Evolutionary conservation across 2,113 vertebrate species (phyloP).

Genomic region (Origma solitaria): DNA sequence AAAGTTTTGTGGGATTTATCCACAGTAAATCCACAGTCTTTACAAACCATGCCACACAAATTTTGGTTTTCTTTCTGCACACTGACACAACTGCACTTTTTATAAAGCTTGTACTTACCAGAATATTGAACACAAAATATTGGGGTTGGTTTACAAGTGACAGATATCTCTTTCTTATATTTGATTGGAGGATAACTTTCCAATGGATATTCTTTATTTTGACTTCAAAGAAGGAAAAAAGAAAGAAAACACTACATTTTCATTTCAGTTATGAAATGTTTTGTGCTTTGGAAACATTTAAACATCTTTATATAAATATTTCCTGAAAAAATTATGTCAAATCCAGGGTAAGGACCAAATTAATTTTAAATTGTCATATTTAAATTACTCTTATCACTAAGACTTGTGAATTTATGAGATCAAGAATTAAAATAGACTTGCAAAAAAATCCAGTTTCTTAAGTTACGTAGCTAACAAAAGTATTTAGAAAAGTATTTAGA

Average conservation of each 20-base stretch:
- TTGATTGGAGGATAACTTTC: conserved; percentile 63
- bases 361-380: neutral
- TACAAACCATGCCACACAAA: neutral
- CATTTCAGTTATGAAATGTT: neutral
- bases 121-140: conserved; percentile 78
- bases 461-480: neutral
- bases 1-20: neutral
- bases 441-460: neutral
- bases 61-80: neutral
- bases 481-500: no score
- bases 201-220: conserved; percentile 71
- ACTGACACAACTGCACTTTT: neutral
- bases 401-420: neutral
- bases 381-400: neutral
- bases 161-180: conserved; percentile 25
- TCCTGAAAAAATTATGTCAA: neutral
- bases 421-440: neutral
- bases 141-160: conserved; percentile 57
- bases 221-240: conserved; percentile 22
- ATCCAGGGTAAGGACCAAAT: neutral
- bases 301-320: neutral
- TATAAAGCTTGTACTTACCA: conserved; percentile 60
- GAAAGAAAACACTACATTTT: neutral
- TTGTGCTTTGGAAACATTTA: neutral
- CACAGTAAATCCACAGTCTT: neutral